Evolutionary conservation across 53 echinoderm and acorn worm species (phyloP), one percentile per base, ranked within the genome.

Genomic region (Mesocentrotus franciscanus): DNA sequence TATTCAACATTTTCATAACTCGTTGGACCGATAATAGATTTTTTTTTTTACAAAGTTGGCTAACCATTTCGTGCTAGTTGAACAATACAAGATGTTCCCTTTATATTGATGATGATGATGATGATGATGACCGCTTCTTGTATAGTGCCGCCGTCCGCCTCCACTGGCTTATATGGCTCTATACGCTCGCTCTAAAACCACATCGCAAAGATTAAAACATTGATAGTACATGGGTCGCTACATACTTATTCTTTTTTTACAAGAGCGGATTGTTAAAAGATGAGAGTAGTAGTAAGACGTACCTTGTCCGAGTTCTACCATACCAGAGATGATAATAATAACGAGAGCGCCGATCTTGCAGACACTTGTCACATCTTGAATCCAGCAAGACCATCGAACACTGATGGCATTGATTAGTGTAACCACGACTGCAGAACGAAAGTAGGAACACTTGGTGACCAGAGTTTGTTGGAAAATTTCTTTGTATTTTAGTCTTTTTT

Each of bases 261-360:
- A n/a, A 22, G 29, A 71, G 22, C 24, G 20, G 9, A 2, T 75
- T 75, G 12, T 12, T 75, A 9, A 2, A 29, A 75, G 9, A 29
- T 76, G 30, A 30, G 15, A 76, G 13, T 13, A 33, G 32, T 64
- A 64, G 75, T 27, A 32, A 33, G 16, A 71, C 94, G 39, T 92
- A 97, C 98, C 97, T 97, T 78, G 83, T 35, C 95, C 95, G 27
- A 98, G 60, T 85, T 97, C 96, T 34, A 97, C 95, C 32, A 96
- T 72, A 56, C 98, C 98, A 71, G 96, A 95, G 60, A 97, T 92
- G 33, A 97, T 97, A 24, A 97, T 97, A 75, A 97, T 96, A 16
- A 96, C 49, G 26, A 97, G 94, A 61, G 97, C 97, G 71, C 96
- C 49, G 36, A 96, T 75, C 74, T 97, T 97, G 85, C 95, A 95